Conservation (phyloP, 1,140 invertebrate genomes). For the Tetragonula clypearis region DNA sequence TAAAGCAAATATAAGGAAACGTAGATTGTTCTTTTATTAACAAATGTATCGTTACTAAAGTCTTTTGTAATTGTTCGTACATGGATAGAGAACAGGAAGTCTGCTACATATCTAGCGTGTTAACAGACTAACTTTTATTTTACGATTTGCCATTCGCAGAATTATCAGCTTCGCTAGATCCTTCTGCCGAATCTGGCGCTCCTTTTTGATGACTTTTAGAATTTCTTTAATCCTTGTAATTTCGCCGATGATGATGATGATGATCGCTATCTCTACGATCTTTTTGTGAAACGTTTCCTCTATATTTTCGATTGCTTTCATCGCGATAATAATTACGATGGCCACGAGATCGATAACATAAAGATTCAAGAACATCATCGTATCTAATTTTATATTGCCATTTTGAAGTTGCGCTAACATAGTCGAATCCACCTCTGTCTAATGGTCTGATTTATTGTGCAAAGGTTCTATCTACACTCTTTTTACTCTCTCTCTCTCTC, state of each 20-base stretch:
- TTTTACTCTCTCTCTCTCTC: too few relatives aligned
- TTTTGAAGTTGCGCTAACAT: slow-evolving; percentile 77
- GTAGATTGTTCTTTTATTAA: slow-evolving; percentile 52
- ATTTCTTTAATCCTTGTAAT: slow-evolving; percentile 74
- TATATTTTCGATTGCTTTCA: slow-evolving; percentile 73
- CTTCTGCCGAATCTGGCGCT: slow-evolving; percentile 61
- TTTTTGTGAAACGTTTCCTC: slow-evolving; percentile 71
- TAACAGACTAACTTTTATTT: slow-evolving; percentile 13
- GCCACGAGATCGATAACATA: slow-evolving; percentile 71
- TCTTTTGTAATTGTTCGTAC: slow-evolving; percentile 21
- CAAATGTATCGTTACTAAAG: slow-evolving; percentile 48
- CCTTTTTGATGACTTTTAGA: slow-evolving; percentile 69
- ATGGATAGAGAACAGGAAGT: slow-evolving; percentile 12
- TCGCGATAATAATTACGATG: slow-evolving; percentile 74
- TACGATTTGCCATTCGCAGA: slow-evolving; percentile 57
- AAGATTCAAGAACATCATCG: slow-evolving; percentile 68
- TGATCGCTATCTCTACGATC: slow-evolving; percentile 73
- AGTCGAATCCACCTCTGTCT: slow-evolving; percentile 66
- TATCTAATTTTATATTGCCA: slow-evolving; percentile 66
- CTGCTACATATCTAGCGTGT: slow-evolving; percentile 10
- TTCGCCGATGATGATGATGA: slow-evolving; percentile 71
- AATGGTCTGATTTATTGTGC: slow-evolving; percentile 71
- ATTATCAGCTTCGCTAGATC: slow-evolving; percentile 66
- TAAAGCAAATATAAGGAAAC: slow-evolving; percentile 58
- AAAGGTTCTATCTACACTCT: too few relatives aligned